Evolutionary conservation across 2,113 vertebrate species (phyloP), one percentile per base, ranked within the genome.

Genomic region (Campylomormyrus numenius): DNA sequence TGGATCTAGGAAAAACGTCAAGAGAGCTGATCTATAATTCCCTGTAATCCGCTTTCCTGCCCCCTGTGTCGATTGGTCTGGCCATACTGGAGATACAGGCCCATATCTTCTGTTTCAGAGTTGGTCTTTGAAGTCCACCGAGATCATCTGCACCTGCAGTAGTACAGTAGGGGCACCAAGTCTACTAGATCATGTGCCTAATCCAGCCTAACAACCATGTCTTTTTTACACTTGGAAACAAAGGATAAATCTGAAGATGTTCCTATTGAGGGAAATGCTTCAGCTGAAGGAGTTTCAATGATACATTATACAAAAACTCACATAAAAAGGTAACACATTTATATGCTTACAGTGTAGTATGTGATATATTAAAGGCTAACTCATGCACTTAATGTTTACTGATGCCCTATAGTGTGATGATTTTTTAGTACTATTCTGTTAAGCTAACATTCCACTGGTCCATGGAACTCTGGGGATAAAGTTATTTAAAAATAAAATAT

Each of bases 11-110:
- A 93, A 93, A 94, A 91, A 91, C 92, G 92, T 92, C 90, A 91
- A 92, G 89, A 93, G 93, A 94, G 92, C 92, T 91, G 89, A 92
- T 92, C 91, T 93, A 90, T 93, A 94, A 93, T 93, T 93, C 93
- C 91, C 90, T 88, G 89, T 91, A 94, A 94, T 94, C 93, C 91
- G 93, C 91, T 94, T 94, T 93, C 88, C 93, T 91, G 91, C 91
- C 88, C 53, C 87, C 52, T 45, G 8, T 89, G 89, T 90, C 89
- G 91, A 66, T 90, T 89, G 50, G 27, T 24, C 85, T 87, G 90
- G 62, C 90, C 91, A 89, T 1, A 62, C 89, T 87, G 48, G 88
- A 77, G 90, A 87, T 0, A 0, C 92, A 92, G 92, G 91, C 91
- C 21, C 89, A 52, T 88, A 90, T 92, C 89, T n/a, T 13, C 48